Evolutionary conservation across 2,113 vertebrate species (phyloP).

Genomic region (Hippocampus barbouri): DNA sequence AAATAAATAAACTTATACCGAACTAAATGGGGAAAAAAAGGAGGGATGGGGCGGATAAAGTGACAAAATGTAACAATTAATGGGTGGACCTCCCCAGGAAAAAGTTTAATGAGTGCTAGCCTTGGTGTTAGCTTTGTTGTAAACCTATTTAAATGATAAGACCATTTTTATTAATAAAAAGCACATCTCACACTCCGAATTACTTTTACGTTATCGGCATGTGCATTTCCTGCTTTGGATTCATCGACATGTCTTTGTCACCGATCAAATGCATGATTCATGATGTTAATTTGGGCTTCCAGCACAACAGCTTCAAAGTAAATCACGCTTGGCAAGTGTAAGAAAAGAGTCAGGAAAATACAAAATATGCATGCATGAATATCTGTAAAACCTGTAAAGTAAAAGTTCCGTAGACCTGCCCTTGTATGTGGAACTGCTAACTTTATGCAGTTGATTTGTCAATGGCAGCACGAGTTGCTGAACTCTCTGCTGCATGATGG

Average conservation of each 20-base stretch:
- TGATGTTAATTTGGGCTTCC: not conserved
- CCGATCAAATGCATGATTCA: not conserved
- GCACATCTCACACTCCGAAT: not conserved
- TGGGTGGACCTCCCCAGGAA: not conserved
- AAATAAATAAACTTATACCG: too few relatives aligned
- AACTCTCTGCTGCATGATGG: constrained; percentile 58
- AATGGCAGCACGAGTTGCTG: constrained; percentile 51
- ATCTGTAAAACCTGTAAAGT: not conserved
- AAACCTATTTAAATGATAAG: not conserved
- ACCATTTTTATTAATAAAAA: not conserved
- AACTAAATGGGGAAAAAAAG: not conserved
- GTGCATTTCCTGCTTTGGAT: too few relatives aligned
- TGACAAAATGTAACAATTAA: not conserved
- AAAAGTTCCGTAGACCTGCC: not conserved
- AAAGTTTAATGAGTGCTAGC: not conserved
- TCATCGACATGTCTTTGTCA: not conserved
- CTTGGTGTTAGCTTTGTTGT: not conserved
- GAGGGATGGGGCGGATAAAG: not conserved
- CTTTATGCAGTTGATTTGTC: constrained; percentile 50
- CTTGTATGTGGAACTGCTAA: not conserved
- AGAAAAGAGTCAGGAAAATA: not conserved
- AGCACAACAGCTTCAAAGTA: not conserved
- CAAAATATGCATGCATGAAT: not conserved
- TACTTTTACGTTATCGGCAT: not conserved
- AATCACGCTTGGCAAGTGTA: not conserved